phyloP scores from a whole-genome alignment of 92 coral and sea anemone species.

The Porites lobata region DNA sequence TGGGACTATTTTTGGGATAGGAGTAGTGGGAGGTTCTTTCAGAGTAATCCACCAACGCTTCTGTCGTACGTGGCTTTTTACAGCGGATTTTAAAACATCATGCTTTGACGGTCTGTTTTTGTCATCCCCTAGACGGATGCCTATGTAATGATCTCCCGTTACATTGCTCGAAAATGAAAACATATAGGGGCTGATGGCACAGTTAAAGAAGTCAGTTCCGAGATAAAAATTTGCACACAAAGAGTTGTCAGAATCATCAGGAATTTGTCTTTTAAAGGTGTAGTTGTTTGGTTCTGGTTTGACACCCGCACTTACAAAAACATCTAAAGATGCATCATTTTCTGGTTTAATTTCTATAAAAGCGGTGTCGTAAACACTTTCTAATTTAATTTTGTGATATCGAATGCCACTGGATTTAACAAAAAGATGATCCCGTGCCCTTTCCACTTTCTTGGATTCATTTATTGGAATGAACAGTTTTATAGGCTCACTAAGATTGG shows the following conservation, averaged over 20 bases:
- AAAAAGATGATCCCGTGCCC: neutral
- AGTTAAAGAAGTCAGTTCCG: conserved; percentile 31
- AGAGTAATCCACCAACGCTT: neutral
- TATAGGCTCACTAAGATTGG: neutral
- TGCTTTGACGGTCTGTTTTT: neutral
- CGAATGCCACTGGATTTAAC: conserved; percentile 39
- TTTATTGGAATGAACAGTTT: neutral
- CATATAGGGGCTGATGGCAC: conserved; percentile 67
- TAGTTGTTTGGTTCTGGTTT: conserved; percentile 62
- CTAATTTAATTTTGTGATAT: conserved; percentile 47
- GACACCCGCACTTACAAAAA: neutral
- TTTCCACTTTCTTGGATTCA: neutral
- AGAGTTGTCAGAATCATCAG: conserved; percentile 68
- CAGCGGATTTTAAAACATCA: neutral
- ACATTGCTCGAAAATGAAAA: conserved; percentile 58
- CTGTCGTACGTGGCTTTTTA: neutral
- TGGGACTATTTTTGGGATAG: conserved; percentile 10
- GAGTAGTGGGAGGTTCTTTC: neutral
- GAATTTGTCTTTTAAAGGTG: conserved; percentile 59
- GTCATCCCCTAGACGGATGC: conserved; percentile 52
- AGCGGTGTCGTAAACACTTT: conserved; percentile 41
- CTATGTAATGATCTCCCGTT: conserved; percentile 79
- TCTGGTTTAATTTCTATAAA: conserved; percentile 37
- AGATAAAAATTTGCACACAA: neutral
- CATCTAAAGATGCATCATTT: conserved; percentile 40